Conservation (phyloP, 2,888 invertebrate genomes). For the Oscheius sp. region DNA sequence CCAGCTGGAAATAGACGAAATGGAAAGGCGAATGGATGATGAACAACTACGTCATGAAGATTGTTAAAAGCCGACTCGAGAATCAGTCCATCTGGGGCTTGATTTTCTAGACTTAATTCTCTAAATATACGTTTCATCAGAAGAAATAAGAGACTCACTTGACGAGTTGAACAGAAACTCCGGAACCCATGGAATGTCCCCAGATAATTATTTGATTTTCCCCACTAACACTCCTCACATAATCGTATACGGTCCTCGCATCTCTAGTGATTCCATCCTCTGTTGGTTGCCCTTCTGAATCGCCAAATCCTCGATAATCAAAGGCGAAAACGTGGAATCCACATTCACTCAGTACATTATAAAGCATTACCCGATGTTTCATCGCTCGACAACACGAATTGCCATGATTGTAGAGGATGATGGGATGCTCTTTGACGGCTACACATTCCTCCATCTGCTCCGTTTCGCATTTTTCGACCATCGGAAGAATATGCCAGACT, state of each 20-base stretch:
- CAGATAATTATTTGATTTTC: slow-evolving; percentile 81
- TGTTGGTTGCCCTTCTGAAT: slow-evolving; percentile 74
- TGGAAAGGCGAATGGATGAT: slow-evolving; percentile 83
- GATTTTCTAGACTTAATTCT: slow-evolving; percentile 52
- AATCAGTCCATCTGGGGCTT: slow-evolving; percentile 78
- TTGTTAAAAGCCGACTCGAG: slow-evolving; percentile 93
- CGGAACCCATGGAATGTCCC: slow-evolving; percentile 91
- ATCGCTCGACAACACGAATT: slow-evolving; percentile 76
- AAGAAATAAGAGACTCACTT: not conserved
- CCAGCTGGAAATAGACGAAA: slow-evolving; percentile 83
- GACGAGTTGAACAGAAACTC: slow-evolving; percentile 65
- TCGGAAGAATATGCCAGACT: slow-evolving; percentile 61
- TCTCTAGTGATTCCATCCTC: slow-evolving; percentile 87
- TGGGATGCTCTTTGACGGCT: slow-evolving; percentile 30
- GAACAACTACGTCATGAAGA: slow-evolving; percentile 84
- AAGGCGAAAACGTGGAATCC: slow-evolving; percentile 83
- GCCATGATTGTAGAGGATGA: slow-evolving; percentile 80
- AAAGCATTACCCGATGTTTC: slow-evolving; percentile 80
- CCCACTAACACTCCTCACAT: slow-evolving; percentile 73
- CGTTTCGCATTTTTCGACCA: too few relatives aligned
- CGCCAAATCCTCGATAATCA: slow-evolving; percentile 81
- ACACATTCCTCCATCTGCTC: slow-evolving; percentile 52
- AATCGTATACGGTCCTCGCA: slow-evolving; percentile 75
- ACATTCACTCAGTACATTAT: slow-evolving; percentile 77
- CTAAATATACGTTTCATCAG: slow-evolving; percentile 73